A percentile compares a stretch with the other conserved stretches of the same genome.
phyloP scores from a whole-genome alignment of 1,140 invertebrate genomes.

The Proctacanthus coquilletti region DNA sequence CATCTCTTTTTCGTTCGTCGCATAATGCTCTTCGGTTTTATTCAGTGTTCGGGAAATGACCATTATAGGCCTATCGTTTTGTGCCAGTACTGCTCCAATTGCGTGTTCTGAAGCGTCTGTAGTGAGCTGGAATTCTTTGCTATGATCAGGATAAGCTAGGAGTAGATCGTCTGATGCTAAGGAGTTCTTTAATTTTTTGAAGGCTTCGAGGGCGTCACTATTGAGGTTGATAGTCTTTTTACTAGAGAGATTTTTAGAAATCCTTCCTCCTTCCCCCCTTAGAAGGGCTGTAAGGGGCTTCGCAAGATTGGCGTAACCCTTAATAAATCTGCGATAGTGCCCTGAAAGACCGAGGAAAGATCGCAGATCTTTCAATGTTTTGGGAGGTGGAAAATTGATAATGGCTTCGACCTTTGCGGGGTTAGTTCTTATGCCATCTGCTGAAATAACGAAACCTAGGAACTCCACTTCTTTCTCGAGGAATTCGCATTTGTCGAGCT shows the following conservation, averaged over 20 bases:
- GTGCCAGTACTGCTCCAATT: constrained; percentile 16
- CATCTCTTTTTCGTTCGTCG: constrained; percentile 24
- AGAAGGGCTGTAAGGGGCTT: constrained; percentile 12
- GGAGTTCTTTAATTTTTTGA: constrained; percentile 1
- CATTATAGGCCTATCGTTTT: constrained; percentile 14
- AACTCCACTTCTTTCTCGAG: constrained; percentile 27
- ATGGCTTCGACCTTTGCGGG: constrained; percentile 27
- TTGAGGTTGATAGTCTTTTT: constrained; percentile 2
- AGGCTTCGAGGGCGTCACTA: neutral
- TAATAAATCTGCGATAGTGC: constrained; percentile 22
- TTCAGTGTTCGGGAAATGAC: constrained; percentile 23
- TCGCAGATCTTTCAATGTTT: constrained; percentile 25
- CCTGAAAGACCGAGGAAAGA: constrained; percentile 25
- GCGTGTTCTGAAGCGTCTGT: constrained; percentile 9
- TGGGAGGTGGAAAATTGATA: constrained; percentile 22
- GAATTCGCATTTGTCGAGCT: constrained; percentile 34
- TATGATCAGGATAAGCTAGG: constrained; percentile 4
- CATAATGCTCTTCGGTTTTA: constrained; percentile 26
- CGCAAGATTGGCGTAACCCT: constrained; percentile 15
- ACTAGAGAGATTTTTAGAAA: neutral
- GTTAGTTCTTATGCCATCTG: constrained; percentile 26
- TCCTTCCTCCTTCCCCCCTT: constrained; percentile 2
- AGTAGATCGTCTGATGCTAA: neutral
- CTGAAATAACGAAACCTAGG: constrained; percentile 30
- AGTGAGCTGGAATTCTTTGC: constrained; percentile 7